Base-by-base conservation (phyloP, 2,113 vertebrate genomes). In the Brachyhypopomus occidentalis region DNA sequence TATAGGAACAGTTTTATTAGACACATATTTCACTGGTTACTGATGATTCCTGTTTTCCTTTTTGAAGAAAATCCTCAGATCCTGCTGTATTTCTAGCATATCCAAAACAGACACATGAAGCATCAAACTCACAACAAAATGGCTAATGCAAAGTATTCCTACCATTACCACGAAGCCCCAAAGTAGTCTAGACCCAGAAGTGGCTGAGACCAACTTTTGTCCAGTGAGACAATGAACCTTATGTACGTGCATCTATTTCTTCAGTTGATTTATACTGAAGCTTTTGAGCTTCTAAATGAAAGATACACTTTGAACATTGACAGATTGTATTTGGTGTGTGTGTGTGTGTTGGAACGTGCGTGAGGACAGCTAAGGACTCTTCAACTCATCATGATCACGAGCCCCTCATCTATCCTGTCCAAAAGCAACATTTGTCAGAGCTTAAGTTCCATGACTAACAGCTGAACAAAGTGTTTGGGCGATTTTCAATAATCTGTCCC, bases 391-490 rank as follows among this genome's bases (percentile, higher is more conserved):
- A 80, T 75, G 63, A 60, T 84, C 58, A 76, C 69, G 80, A 80
- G 5, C 2, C 38, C 79, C 59, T n/a, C 72, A 41, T 30, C 16
- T 30, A 45, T 67, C 27, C n/a, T 71, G 55, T 80, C 74, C 81
- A 81, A 81, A 86, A 58, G 64, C 79, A 83, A 79, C 78, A 60
- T 83, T 88, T 87, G 66, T 71, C 64, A 75, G 77, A 81, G 84
- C 74, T 85, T 83, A 77, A 63, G 34, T 83, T 83, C 81, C 67
- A 73, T 77, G 25, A 62, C 36, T 84, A 83, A 83, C 79, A 85
- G 85, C 82, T 83, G 81, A 86, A 77, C 72, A 88, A 85, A 87
- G 78, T n/a, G 36, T 85, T 63, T 78, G 70, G 70, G 72, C 81
- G 76, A 72, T 81, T 83, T 78, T 77, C 69, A 22, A 6, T 87